Evolutionary conservation across 2,113 vertebrate genomes (phyloP).

Genomic region (Corvus hawaiiensis): DNA sequence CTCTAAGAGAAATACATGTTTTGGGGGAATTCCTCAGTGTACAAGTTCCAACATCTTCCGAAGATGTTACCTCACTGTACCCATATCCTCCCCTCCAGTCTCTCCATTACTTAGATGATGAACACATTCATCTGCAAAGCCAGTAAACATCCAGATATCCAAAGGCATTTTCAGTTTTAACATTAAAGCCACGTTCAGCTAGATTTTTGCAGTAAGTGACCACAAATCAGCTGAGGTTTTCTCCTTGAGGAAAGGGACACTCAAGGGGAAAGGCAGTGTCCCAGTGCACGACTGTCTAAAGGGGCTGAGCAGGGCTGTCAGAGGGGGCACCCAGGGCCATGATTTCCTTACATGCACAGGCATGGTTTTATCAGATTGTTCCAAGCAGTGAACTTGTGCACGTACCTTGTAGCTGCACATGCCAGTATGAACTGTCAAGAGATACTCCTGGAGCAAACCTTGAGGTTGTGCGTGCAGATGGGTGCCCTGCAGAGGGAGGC

Average conservation of each 20-base stretch:
- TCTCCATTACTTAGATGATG: background rate
- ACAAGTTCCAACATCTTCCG: background rate
- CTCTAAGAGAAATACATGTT: background rate
- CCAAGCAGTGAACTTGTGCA: background rate
- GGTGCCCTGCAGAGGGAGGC: background rate
- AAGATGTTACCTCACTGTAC: background rate
- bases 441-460: background rate
- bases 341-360: background rate
- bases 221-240: background rate
- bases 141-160: background rate
- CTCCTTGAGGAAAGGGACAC: background rate
- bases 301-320: background rate
- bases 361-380: background rate
- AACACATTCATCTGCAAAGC: background rate
- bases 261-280: background rate
- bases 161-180: background rate
- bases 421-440: fast-evolving
- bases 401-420: background rate
- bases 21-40: background rate
- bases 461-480: background rate
- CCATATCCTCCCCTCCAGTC: fast-evolving
- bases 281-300: background rate
- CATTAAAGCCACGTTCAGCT: background rate
- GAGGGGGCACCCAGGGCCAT: background rate
- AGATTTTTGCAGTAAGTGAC: background rate